phyloP scores from a whole-genome alignment of 2,888 invertebrate species.

The Tenthredo mesomela region DNA sequence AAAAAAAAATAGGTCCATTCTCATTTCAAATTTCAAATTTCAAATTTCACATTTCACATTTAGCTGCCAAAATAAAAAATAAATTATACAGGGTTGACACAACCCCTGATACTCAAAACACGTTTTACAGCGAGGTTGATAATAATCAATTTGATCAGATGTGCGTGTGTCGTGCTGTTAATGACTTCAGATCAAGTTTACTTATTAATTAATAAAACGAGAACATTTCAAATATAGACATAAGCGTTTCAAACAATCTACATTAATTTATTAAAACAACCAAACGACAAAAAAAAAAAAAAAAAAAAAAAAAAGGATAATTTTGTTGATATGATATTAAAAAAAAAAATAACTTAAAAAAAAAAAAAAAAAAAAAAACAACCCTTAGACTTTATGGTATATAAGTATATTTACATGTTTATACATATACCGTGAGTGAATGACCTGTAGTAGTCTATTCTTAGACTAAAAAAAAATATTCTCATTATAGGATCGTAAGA shows the following conservation, averaged over 20 bases:
- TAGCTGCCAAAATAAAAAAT: neutral
- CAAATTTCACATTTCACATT: neutral
- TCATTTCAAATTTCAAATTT: neutral
- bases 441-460: neutral
- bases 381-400: neutral
- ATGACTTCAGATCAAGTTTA: neutral
- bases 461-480: neutral
- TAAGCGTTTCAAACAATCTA: neutral
- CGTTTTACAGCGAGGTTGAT: neutral
- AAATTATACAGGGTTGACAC: neutral
- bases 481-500: neutral
- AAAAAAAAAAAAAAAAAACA: neutral
- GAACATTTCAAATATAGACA: constrained; percentile 1
- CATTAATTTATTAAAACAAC: neutral
- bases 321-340: neutral
- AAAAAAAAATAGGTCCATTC: neutral
- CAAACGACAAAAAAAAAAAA: neutral
- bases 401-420: neutral
- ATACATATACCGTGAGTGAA: neutral
- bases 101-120: neutral
- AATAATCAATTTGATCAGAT: neutral
- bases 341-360: neutral
- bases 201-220: neutral
- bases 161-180: neutral
- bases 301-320: neutral